A percentile compares a stretch with the other conserved stretches of the same genome.
These are phyloP conservation scores for Chionis minor DNA, from an alignment of 2,113 vertebrate species.

Conservation along the genomic window DNA sequence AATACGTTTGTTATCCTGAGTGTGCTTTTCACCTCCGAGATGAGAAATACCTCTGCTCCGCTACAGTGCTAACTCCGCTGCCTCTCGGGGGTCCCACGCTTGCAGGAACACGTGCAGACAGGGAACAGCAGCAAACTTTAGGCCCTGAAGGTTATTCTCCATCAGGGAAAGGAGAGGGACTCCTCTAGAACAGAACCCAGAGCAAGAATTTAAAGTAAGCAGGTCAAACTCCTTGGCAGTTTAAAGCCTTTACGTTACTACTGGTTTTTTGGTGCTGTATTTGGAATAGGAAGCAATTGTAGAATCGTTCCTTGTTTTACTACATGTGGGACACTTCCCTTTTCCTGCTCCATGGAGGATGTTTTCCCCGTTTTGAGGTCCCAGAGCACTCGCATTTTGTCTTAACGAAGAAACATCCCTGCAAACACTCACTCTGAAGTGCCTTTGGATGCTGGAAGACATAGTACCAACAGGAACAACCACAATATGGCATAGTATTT, in stretches of 20 bases:
- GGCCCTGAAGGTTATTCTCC: not conserved
- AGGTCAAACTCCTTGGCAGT: not conserved
- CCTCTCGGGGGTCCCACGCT: fast-evolving
- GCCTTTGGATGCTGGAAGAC: not conserved
- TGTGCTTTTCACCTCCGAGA: not conserved
- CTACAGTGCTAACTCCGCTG: not conserved
- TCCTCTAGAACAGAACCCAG: not conserved
- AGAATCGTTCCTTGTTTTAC: not conserved
- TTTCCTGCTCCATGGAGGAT: not conserved
- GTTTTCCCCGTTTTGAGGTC: not conserved
- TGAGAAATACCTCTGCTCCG: fast-evolving
- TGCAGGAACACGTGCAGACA: not conserved
- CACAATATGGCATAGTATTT: not conserved
- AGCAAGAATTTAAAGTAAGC: not conserved
- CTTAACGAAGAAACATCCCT: not conserved
- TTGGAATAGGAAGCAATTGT: not conserved
- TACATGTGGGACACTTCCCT: not conserved
- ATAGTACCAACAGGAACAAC: not conserved
- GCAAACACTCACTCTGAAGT: not conserved
- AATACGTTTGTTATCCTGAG: not conserved
- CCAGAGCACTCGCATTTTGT: not conserved
- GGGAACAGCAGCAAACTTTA: not conserved
- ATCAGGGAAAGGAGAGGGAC: not conserved
- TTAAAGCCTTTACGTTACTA: not conserved
- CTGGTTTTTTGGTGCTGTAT: not conserved